phyloP scores from a whole-genome alignment of 1,140 invertebrate genomes.

The Cecropterus lyciades region DNA sequence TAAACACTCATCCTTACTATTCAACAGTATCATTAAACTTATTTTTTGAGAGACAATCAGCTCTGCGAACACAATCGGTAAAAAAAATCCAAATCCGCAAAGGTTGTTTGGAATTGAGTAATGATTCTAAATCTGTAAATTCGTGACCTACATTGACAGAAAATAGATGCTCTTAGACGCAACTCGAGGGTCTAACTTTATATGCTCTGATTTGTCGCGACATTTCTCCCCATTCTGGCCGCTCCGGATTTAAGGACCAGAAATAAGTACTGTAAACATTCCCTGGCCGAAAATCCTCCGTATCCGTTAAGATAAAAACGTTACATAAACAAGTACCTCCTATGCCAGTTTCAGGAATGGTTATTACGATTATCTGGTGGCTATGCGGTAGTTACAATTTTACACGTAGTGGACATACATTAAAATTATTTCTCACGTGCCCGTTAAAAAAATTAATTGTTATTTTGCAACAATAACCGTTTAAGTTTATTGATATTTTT shows the following conservation, averaged over 20 bases:
- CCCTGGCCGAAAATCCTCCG: neutral
- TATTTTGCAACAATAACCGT: neutral
- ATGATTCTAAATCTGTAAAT: constrained; percentile 24
- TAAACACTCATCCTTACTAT: constrained; percentile 53
- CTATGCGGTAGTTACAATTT: constrained; percentile 36
- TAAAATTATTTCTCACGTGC: constrained; percentile 4
- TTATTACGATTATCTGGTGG: constrained; percentile 36
- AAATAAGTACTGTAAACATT: constrained; percentile 9
- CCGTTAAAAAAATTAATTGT: neutral
- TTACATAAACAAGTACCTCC: constrained; percentile 40
- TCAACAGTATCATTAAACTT: constrained; percentile 1
- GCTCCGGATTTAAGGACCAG: constrained; percentile 14
- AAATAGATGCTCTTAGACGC: constrained; percentile 42
- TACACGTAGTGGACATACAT: constrained; percentile 18
- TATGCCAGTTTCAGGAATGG: constrained; percentile 29
- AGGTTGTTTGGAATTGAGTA: neutral
- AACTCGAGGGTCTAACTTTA: constrained; percentile 37
- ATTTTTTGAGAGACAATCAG: too few relatives aligned
- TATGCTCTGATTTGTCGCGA: constrained; percentile 19
- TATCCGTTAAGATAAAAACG: constrained; percentile 36
- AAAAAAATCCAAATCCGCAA: neutral
- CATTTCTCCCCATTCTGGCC: constrained; percentile 25
- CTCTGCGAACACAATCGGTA: too few relatives aligned
- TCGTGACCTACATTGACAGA: constrained; percentile 21
- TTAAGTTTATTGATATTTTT: neutral